phyloP scores from a whole-genome alignment of 2,888 invertebrate species.

The Tetramorium bicarinatum region DNA sequence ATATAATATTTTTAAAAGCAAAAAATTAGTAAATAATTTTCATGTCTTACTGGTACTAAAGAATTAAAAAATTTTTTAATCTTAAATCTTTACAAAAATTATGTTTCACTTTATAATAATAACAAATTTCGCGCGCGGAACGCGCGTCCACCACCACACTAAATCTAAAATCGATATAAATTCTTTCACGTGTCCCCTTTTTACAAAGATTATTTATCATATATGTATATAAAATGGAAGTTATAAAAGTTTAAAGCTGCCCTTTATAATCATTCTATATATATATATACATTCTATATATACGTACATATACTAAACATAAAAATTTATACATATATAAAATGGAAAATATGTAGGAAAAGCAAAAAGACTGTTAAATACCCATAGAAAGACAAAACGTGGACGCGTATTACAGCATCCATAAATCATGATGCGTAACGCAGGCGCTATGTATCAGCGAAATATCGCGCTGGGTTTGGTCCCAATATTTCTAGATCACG shows the following conservation, averaged over 20 bases:
- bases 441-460: conserved; percentile 21
- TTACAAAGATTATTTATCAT: background rate
- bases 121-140: no score
- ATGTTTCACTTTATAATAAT: no score
- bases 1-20: no score
- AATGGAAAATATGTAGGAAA: background rate
- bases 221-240: background rate
- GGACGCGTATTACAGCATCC: background rate
- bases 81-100: no score
- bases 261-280: background rate
- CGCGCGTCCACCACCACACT: no score
- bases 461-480: conserved; percentile 28
- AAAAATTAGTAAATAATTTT: no score
- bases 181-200: background rate
- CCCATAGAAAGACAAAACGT: conserved; percentile 17
- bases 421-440: conserved; percentile 49
- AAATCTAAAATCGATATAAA: background rate
- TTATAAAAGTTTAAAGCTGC: background rate
- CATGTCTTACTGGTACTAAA: no score
- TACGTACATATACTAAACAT: background rate
- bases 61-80: no score
- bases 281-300: background rate
- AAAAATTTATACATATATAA: background rate
- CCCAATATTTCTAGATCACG: conserved; percentile 49
- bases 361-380: conserved; percentile 15